A percentile compares a stretch with the other conserved stretches of the same genome.
phyloP scores from a whole-genome alignment of 2,888 invertebrate species.

The Drosophila flavopinicola region DNA sequence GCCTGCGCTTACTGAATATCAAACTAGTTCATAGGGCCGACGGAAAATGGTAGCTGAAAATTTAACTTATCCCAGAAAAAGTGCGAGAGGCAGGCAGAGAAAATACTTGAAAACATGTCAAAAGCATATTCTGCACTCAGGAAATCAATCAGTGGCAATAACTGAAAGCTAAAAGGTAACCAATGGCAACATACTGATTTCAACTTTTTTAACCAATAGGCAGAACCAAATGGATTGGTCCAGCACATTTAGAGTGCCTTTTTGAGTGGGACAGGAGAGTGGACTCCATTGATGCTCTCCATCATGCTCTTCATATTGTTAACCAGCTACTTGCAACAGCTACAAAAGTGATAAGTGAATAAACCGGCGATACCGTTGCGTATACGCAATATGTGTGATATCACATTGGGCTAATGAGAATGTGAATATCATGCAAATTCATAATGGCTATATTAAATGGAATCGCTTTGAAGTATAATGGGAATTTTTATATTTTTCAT shows the following conservation, averaged over 20 bases:
- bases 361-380: slow-evolving; percentile 26
- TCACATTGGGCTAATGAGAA: too few species aligned
- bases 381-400: slow-evolving; percentile 33
- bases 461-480: slow-evolving; percentile 3
- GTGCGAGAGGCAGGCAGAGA: not conserved
- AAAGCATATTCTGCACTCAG: slow-evolving; percentile 23
- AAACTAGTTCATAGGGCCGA: slow-evolving; percentile 22
- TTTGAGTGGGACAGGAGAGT: slow-evolving; percentile 5
- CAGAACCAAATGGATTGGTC: slow-evolving; percentile 36
- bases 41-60: slow-evolving; percentile 10
- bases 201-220: slow-evolving; percentile 46
- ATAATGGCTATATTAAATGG: not conserved
- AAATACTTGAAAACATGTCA: slow-evolving; percentile 19
- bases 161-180: slow-evolving; percentile 52
- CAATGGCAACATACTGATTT: slow-evolving; percentile 43
- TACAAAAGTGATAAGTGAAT: slow-evolving; percentile 20
- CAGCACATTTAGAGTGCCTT: slow-evolving; percentile 23
- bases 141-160: slow-evolving; percentile 62
- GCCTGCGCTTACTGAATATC: slow-evolving; percentile 15
- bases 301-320: slow-evolving; percentile 38
- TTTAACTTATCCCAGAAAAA: not conserved
- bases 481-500: not conserved
- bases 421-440: not conserved
- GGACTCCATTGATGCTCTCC: slow-evolving; percentile 52
- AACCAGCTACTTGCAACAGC: slow-evolving; percentile 6